Evolutionary conservation across 2,797 vertebrate species (phyloP), one percentile per base, ranked within the genome.

Genomic region (Odontamblyopus rebecca): DNA sequence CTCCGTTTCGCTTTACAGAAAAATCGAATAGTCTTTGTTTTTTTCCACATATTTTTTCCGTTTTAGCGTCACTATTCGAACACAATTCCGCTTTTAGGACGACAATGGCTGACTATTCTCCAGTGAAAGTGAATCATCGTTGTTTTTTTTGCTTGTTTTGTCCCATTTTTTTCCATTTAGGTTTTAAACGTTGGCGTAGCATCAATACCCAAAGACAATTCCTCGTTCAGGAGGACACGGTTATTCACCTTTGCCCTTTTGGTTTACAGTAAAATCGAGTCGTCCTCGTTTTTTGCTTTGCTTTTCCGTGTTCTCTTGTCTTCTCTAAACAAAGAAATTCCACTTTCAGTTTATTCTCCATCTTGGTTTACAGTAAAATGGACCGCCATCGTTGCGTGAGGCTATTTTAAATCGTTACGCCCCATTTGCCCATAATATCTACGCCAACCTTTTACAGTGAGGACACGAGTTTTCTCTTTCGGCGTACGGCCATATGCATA

Each of bases 391-490:
- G 3, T 15, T 15, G 13, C 44, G 13, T 48, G 44, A 48, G 4
- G 73, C 72, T 70, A 69, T 82, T 84, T 72, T 26, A 75, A 80
- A 82, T 86, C 86, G 9, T 89, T 88, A 83, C 80, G 68, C 75
- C 65, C 82, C 86, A 86, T 89, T 88, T 87, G 61, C 82, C 78
- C 80, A 69, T 76, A 35, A 32, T 82, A 67, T 77, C 53, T 27
- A 73, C 74, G 35, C 79, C 80, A 83, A 81, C 75, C 69, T 71
- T 78, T 74, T 65, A 72, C 18, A 38, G 61, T n/a, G n/a, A 32
- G 32, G 18, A 48, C 12, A 38, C 2, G 7, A n/a, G 13, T 13
- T 18, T 61, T 32, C 16, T 27, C 13, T 15, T 59, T 59, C 26
- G 18, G 12, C n/a, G 54, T 57, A 13, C n/a, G 3, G n/a, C 19